A percentile compares a stretch with the other conserved stretches of the same genome.
Evolutionary conservation across 1,140 invertebrate species (phyloP).

Genomic region (Mizuhopecten yessoensis): DNA sequence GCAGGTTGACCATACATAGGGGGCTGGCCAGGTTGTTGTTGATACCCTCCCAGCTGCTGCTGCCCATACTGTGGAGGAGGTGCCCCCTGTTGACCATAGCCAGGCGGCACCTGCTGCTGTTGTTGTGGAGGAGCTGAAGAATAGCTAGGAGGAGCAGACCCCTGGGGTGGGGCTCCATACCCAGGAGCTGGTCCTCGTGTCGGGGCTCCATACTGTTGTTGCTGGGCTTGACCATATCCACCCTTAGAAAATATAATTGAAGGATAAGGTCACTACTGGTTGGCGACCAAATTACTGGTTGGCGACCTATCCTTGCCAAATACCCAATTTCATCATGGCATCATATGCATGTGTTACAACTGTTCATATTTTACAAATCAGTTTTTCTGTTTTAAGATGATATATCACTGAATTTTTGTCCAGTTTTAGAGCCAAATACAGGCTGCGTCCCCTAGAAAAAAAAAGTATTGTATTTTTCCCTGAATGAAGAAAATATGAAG

Average conservation of each 20-base stretch:
- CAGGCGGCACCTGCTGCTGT: background rate
- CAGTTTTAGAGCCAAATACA: no score
- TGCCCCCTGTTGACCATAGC: constrained; percentile 43
- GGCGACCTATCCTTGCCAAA: no score
- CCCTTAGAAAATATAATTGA: constrained; percentile 46
- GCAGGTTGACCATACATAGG: constrained; percentile 48
- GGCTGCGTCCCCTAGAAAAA: no score
- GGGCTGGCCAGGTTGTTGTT: constrained; percentile 56
- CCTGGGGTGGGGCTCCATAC: constrained; percentile 47
- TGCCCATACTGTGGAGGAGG: constrained; percentile 54
- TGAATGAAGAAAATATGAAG: no score
- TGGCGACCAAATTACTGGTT: no score
- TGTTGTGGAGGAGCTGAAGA: background rate
- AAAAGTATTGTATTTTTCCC: no score
- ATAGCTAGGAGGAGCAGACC: background rate
- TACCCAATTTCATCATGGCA: no score
- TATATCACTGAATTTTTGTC: no score
- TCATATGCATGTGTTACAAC: no score
- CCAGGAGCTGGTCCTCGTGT: constrained; percentile 45
- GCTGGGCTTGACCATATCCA: constrained; percentile 63
- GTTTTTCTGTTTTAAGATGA: no score
- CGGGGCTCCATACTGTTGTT: constrained; percentile 54
- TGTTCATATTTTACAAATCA: no score
- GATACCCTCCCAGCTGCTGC: constrained; percentile 55
- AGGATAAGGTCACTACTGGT: no score